phyloP scores from a whole-genome alignment of 2,888 invertebrate species.

The Cheilosia variabilis region DNA sequence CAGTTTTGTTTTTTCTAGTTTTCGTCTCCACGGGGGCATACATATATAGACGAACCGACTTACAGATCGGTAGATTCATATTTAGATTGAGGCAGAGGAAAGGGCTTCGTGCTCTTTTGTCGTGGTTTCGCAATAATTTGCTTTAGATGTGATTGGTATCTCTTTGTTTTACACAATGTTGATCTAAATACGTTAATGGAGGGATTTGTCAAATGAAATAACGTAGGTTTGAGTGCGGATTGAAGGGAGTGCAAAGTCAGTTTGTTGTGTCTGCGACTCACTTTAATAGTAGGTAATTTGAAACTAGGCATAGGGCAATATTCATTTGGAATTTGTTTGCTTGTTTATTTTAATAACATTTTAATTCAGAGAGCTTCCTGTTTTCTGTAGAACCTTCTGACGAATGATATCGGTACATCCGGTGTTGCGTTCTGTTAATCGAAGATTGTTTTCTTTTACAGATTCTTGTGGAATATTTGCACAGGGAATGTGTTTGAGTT shows the following conservation, averaged over 20 bases:
- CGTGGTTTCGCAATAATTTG: constrained; percentile 69
- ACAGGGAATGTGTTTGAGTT: too few species aligned
- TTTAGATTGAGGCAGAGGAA: constrained; percentile 36
- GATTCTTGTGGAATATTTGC: too few species aligned
- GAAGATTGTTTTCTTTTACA: too few species aligned
- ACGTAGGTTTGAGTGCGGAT: background rate
- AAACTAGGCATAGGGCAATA: too few species aligned
- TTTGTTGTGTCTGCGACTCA: too few species aligned
- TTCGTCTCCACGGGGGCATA: constrained; percentile 44
- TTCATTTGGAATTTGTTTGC: too few species aligned
- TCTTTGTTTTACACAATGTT: constrained; percentile 30
- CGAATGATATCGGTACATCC: too few species aligned
- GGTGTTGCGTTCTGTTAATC: too few species aligned
- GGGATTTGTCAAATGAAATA: constrained; percentile 5
- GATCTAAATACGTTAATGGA: constrained; percentile 23
- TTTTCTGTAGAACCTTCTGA: too few species aligned
- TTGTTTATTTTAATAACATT: too few species aligned
- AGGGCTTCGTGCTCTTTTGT: constrained; percentile 55
- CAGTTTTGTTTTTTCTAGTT: constrained; percentile 7
- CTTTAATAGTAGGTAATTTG: too few species aligned
- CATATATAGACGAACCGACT: constrained; percentile 12
- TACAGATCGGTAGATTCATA: constrained; percentile 61
- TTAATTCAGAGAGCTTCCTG: too few species aligned
- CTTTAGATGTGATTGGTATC: constrained; percentile 50
- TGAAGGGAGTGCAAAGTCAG: background rate